Evolutionary conservation across 2,797 vertebrate genomes (phyloP).

Genomic region (Sarcophilus harrisii): DNA sequence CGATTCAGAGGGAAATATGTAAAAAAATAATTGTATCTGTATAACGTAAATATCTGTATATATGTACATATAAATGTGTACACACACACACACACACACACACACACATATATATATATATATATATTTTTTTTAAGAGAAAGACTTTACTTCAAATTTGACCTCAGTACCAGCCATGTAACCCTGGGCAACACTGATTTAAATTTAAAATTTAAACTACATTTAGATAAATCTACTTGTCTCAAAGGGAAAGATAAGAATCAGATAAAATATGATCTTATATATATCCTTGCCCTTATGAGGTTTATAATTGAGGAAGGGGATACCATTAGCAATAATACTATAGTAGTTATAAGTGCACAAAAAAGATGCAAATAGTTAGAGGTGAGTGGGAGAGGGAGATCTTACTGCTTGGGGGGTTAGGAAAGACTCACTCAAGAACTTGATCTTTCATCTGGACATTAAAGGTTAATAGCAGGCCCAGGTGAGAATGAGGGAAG

Average conservation of each 20-base stretch:
- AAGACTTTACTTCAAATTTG: background rate
- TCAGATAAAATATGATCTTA: background rate
- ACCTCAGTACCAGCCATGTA: background rate
- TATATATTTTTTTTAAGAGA: too few relatives aligned
- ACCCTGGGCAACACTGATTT: background rate
- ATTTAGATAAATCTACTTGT: background rate
- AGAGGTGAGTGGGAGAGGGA: background rate
- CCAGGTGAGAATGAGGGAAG: background rate
- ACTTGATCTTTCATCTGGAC: background rate
- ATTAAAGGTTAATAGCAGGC: background rate
- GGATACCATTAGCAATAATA: background rate
- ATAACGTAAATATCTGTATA: too few relatives aligned
- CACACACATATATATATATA: too few relatives aligned
- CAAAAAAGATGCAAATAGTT: background rate
- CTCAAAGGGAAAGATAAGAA: background rate
- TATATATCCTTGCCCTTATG: background rate
- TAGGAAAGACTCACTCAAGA: background rate
- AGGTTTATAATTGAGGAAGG: background rate
- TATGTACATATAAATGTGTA: too few relatives aligned
- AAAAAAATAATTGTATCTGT: too few relatives aligned
- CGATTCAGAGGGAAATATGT: too few relatives aligned
- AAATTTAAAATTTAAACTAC: background rate
- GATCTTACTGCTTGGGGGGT: background rate
- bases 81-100: too few relatives aligned
- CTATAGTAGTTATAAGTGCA: background rate